phyloP scores from a whole-genome alignment of 2,113 vertebrate genomes.

The Oreochromis aureus region DNA sequence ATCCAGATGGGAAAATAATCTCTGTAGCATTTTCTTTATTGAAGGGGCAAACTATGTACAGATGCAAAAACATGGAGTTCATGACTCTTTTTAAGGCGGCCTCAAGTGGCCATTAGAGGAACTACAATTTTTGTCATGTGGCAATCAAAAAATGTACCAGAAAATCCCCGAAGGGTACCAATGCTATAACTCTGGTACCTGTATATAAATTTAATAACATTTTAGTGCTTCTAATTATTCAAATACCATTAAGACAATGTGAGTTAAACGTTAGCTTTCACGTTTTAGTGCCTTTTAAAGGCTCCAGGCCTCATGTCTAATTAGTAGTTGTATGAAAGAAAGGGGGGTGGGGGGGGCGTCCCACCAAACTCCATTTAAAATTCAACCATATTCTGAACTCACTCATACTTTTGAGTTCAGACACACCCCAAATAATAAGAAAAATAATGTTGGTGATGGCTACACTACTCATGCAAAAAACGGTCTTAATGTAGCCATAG shows the following conservation, averaged over 20 bases:
- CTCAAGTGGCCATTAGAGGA: background rate
- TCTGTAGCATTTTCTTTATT: background rate
- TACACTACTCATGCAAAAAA: background rate
- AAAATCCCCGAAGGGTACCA: background rate
- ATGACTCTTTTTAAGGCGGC: background rate
- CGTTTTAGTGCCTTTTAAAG: background rate
- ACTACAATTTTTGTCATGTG: background rate
- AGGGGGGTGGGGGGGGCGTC: background rate
- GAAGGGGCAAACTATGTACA: background rate
- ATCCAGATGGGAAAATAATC: background rate
- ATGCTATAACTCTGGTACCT: background rate
- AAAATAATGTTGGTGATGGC: background rate
- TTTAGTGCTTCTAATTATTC: background rate
- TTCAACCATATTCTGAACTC: background rate
- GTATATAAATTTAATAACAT: background rate
- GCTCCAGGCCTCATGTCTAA: background rate
- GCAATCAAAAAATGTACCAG: background rate
- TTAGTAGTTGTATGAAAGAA: background rate
- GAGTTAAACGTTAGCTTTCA: background rate
- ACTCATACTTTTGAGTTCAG: background rate
- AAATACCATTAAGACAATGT: background rate
- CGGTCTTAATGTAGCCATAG: background rate
- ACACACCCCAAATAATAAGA: background rate
- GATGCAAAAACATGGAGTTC: background rate
- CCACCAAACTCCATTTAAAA: background rate